Evolutionary conservation across 2,113 vertebrate genomes (phyloP), one percentile per base, ranked within the genome.

Genomic region (Ctenomys sociabilis): DNA sequence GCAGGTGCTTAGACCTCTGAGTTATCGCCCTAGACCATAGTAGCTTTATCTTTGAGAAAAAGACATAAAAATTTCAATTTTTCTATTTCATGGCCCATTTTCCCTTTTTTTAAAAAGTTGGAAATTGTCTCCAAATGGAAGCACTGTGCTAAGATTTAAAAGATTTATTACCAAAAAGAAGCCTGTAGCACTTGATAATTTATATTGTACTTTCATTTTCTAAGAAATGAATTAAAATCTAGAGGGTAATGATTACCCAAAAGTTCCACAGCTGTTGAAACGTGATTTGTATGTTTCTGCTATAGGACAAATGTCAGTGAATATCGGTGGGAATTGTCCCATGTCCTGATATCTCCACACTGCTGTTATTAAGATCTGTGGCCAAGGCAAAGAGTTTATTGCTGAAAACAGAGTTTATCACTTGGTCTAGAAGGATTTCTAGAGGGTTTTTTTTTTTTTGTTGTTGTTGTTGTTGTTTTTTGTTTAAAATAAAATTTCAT

Each of bases 351-450:
- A 9, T 21, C 2, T 89, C 61, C 73, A 54, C 4, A n/a, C 1
- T 35, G 32, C 57, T 84, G 37, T 32, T 83, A 80, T 21, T 40
- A 32, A 91, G 22, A 95, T 61, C 5, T 45, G 22, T 40, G 49
- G 61, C 45, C 83, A 86, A 93, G 54, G 19, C 83, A 54, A 90
- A 86, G 43, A 72, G 73, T 78, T 94, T 85, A 37, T 70, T 5
- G 66, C 57, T 72, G 37, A 75, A 88, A 92, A 83, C 64, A 70
- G n/a, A 57, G 10, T 85, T 92, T 90, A 19, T 82, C 14, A 9
- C 8, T 90, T 93, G 24, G 35, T 78, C 92, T 90, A 4, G 6
- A 90, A 57, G 32, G 14, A 81, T 72, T 94, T 88, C 22, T 73
- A 82, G 28, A n/a, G n/a, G n/a, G n/a, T n/a, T 77, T 77, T 12